phyloP scores from a whole-genome alignment of 2,113 vertebrate genomes.

The Sebastes schlegelii region DNA sequence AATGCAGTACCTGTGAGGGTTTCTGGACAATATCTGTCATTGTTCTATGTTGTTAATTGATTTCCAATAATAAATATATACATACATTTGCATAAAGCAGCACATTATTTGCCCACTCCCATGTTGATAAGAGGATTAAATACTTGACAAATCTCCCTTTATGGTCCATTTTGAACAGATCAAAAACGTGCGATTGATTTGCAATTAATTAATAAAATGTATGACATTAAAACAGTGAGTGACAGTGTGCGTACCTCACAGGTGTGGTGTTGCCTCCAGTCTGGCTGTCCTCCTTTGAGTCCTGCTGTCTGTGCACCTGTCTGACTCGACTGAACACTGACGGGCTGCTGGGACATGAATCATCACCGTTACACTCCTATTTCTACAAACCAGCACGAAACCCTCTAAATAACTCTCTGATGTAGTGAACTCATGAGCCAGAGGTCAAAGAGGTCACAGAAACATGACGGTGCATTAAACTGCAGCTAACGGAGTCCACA shows the following conservation, averaged over 20 bases:
- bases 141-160: too few relatives aligned
- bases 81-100: too few relatives aligned
- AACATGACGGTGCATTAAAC: not conserved
- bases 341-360: conserved; percentile 56
- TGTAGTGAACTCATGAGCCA: not conserved
- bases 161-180: too few relatives aligned
- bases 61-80: too few relatives aligned
- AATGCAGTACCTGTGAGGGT: too few relatives aligned
- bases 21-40: too few relatives aligned
- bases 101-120: too few relatives aligned
- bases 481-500: not conserved
- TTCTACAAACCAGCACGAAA: not conserved
- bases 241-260: conserved; percentile 80
- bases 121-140: too few relatives aligned
- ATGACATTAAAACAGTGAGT: not conserved
- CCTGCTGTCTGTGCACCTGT: conserved; percentile 86
- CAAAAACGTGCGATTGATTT: too few relatives aligned
- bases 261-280: conserved; percentile 64
- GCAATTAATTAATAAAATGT: too few relatives aligned
- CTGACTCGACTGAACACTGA: conserved; percentile 91
- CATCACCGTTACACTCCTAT: not conserved
- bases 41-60: too few relatives aligned
- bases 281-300: conserved; percentile 73
- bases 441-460: not conserved
- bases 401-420: not conserved